Evolutionary conservation across 1,140 invertebrate genomes (phyloP), one percentile per base, ranked within the genome.

Genomic region (Cecropterus lyciades): DNA sequence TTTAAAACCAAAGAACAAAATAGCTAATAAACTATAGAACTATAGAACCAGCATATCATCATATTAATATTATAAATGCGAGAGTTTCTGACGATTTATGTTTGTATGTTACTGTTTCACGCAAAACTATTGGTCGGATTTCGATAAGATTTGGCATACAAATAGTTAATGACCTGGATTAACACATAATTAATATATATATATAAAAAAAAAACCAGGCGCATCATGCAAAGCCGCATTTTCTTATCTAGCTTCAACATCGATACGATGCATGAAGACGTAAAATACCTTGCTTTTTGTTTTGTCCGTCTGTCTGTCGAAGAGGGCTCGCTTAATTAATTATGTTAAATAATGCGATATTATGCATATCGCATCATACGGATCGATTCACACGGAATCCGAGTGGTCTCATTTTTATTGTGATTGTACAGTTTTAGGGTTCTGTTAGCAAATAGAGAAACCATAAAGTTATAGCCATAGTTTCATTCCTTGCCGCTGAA

Each of bases 341-440:
- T 91, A 89, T 87, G 84, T 84, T 81, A 87, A 91, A 90, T 87
- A 87, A 85, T 83, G 77, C 79, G 80, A 86, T 89, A 88, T 87
- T 89, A 89, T 89, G 84, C 87, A 84, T 84, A 89, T 91, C 88
- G 71, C 73, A 80, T 90, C 85, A 84, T 65, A 82, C 69, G 80
- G 74, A 55, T 84, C 80, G 65, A 56, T 81, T 75, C 66, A 75
- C 55, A 43, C 40, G 66, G 69, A 72, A 73, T 79, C 56, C 62
- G 9, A 43, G 46, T 14, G 30, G 55, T 64, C 43, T 27, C 9
- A 16, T 51, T 67, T 67, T 60, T 59, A 16, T 67, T 45, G 27
- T 51, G 40, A 20, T 62, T 55, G 40, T 43, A 33, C 17, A 51
- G 43, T 40, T 53, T 53, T 42, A 49, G 37, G 48, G 30, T 59